Base-by-base conservation (phyloP, 1,140 invertebrate genomes). In the Megathymus violae region DNA sequence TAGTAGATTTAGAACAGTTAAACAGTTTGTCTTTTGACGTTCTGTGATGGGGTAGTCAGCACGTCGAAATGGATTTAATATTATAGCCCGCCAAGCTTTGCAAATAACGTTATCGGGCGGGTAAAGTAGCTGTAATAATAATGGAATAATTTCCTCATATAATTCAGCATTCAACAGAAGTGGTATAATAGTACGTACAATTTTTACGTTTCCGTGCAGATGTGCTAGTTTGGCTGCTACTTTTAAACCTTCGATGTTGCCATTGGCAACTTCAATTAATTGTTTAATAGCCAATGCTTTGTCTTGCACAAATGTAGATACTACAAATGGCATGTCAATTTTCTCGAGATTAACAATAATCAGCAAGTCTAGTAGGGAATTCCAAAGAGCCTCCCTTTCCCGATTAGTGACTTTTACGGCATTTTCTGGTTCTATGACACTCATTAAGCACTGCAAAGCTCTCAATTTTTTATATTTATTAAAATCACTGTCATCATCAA, bases 381-480 rank as follows among this genome's bases (percentile, higher is more conserved):
- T 62, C 90, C 89, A 91, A 46, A 91, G 71, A 4, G 69, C 74
- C 43, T 80, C 76, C 14, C 86, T 82, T 60, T 85, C 76, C 16
- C 69, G 74, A 61, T 91, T 87, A 13, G 88, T 82, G 10, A 91
- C 86, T 83, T 91, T 91, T 10, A 88, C 73, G 19, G 89, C 82
- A 41, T 85, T 87, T 52, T 91, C 89, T 15, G 78, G 52, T 38
- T 91, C 88, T 19, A 89, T 75, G 19, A 91, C 67, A 62, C 91
- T 92, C 67, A 91, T 83, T 16, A 92, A 70, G 65, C 91, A 92
- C 71, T 92, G 90, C n/a, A 91, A 67, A 44, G 91, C 90, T 74
- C 86, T 78, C 40, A 92, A 78, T 69, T 91, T 91, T 71, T 88
- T 91, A 51, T 75, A 77, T 73, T 91, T 91, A 64, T 91, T 89